These are phyloP conservation scores for Aleiodes leptofemur DNA, from an alignment of 2,888 invertebrate species.

Conservation along the genomic window DNA sequence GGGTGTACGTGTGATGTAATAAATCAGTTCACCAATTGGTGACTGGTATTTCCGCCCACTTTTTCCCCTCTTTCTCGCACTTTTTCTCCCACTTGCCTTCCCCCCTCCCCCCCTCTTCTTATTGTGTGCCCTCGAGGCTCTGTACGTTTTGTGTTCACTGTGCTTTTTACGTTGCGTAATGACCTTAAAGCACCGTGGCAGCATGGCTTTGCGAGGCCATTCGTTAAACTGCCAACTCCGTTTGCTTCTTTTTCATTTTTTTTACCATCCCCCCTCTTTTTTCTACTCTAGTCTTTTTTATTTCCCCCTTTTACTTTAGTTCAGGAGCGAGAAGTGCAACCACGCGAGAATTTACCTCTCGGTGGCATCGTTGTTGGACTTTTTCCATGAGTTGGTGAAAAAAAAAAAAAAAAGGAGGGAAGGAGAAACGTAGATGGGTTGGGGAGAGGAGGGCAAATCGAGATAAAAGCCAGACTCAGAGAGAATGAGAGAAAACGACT, in stretches of 20 bases:
- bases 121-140: constrained; percentile 56
- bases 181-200: constrained; percentile 62
- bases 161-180: constrained; percentile 66
- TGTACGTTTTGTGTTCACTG: constrained; percentile 57
- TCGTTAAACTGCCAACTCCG: constrained; percentile 60
- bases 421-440: neutral
- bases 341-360: constrained; percentile 64
- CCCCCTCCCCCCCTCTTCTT: too few species aligned
- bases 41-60: constrained; percentile 58
- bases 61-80: constrained; percentile 44
- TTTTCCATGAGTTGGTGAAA: constrained; percentile 45
- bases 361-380: constrained; percentile 64
- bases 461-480: constrained; percentile 46
- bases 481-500: constrained; percentile 39
- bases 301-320: constrained; percentile 41
- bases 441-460: constrained; percentile 32
- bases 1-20: constrained; percentile 51
- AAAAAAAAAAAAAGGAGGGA: constrained; percentile 28
- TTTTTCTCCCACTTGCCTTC: constrained; percentile 48
- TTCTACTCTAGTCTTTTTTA: neutral
- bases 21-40: constrained; percentile 70
- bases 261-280: constrained; percentile 7
- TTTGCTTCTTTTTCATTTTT: constrained; percentile 18
- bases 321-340: constrained; percentile 54
- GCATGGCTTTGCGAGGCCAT: constrained; percentile 65